Base-by-base conservation (phyloP, 1,140 invertebrate species). In the Drosophila obscura region DNA sequence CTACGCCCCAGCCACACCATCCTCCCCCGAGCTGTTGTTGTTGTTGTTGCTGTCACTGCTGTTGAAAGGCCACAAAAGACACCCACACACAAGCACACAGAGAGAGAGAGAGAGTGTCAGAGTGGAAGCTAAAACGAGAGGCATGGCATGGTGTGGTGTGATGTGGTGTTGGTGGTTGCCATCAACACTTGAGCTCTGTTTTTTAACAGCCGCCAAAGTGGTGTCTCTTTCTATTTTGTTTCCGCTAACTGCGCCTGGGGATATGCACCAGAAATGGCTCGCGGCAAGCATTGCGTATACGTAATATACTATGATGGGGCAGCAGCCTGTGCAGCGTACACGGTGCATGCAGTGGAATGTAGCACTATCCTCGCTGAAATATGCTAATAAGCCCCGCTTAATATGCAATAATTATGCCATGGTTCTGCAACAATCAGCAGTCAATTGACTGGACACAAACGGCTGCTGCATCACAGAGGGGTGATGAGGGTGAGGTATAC, bases 241-340 rank as follows among this genome's bases (percentile, higher is more conserved):
- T 11, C 35, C 35, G 50, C 64, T 68, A 76, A 80, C 73, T 66
- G 71, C 83, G 82, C 83, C 83, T 83, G 64, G 79, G 79, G 83
- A 83, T 87, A 77, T 82, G 83, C 83, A 88, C 72, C 44, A 79
- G 67, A 83, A 87, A 88, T 80, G 83, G 63, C 79, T 72, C 44
- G 68, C 68, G 66, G 60, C 31, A 69, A 71, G 66, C 68, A 52
- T 22, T 71, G 65, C 67, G 67, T 69, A 71, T 71, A 71, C 67
- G 67, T 58, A 49, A 52, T 46, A 11, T 50, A n/a, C 62, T 43
- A 19, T 50, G 45, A 13, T 3, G 43, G 11, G 24, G 16, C 31
- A 22, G 16, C 43, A 41, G 49, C 71, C 45, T 66, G 66, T 52
- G 26, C 19, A 9, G 39, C 22, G 50, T 26, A 16, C 44, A 9